phyloP scores from a whole-genome alignment of 2,113 vertebrate genomes.

The Dasypus novemcinctus region DNA sequence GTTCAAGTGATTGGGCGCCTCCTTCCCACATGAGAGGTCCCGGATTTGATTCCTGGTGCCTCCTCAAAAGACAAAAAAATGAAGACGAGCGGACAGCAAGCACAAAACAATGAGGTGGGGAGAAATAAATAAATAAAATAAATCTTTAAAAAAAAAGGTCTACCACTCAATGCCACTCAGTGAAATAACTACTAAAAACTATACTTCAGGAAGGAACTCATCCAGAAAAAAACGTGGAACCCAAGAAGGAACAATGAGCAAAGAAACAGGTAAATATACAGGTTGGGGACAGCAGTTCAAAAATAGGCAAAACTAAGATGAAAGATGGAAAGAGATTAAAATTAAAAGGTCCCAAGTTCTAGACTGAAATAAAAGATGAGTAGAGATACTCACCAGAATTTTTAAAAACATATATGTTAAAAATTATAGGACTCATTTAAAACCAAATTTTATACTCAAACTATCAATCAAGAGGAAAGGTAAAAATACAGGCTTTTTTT shows the following conservation, averaged over 20 bases:
- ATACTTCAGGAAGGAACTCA: not conserved
- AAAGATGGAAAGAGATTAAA: not conserved
- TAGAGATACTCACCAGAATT: not conserved
- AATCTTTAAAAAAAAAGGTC: too few relatives aligned
- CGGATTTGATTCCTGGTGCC: too few relatives aligned
- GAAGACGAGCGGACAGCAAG: too few relatives aligned
- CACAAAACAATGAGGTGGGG: too few relatives aligned
- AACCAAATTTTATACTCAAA: not conserved
- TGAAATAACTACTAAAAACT: not conserved
- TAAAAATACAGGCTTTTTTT: not conserved
- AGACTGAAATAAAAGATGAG: not conserved
- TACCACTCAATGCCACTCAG: not conserved
- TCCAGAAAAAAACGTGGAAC: not conserved
- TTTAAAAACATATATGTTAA: not conserved
- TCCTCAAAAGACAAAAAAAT: too few relatives aligned
- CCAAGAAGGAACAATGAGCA: not conserved
- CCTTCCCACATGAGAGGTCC: too few relatives aligned
- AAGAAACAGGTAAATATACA: not conserved
- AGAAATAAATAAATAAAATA: too few relatives aligned
- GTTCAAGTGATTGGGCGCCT: too few relatives aligned
- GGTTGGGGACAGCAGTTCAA: not conserved
- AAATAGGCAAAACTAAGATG: not conserved
- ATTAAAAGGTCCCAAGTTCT: not conserved
- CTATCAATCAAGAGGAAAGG: not conserved
- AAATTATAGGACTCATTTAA: not conserved